A percentile compares a stretch with the other conserved stretches of the same genome.
Evolutionary conservation across 2,113 vertebrate genomes (phyloP).

Genomic region (Bagarius yarrelli): DNA sequence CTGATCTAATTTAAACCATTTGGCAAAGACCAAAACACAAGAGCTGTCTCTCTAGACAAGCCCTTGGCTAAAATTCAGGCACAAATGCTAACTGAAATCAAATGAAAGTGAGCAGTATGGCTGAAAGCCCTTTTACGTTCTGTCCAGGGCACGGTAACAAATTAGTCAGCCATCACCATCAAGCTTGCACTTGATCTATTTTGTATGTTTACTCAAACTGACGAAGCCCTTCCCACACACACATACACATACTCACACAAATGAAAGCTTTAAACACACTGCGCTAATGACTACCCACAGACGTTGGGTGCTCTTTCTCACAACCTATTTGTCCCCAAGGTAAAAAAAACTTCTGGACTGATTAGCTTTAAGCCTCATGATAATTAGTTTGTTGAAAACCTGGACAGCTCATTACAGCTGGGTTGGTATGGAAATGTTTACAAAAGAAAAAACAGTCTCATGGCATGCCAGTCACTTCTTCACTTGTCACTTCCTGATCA

Average conservation of each 20-base stretch:
- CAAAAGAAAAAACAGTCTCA: not conserved
- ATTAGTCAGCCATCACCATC: constrained; percentile 40
- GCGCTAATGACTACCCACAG: constrained; percentile 28
- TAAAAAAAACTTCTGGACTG: constrained; percentile 34
- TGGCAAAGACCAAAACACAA: constrained; percentile 46
- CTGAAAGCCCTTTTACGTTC: constrained; percentile 47
- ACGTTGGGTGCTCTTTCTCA: not conserved
- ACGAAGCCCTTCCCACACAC: not conserved
- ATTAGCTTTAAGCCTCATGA: constrained; percentile 4
- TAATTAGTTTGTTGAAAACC: constrained; percentile 36
- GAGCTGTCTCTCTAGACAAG: constrained; percentile 19
- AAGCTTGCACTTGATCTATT: constrained; percentile 47
- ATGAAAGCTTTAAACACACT: not conserved
- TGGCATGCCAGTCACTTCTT: constrained; percentile 20
- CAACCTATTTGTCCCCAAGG: constrained; percentile 30
- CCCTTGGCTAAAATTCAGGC: constrained; percentile 55
- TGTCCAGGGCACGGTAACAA: constrained; percentile 57
- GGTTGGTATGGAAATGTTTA: constrained; percentile 6
- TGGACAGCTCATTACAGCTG: constrained; percentile 5
- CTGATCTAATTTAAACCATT: constrained; percentile 66
- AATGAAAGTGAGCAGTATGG: constrained; percentile 55
- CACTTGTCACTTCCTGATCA: constrained; percentile 38
- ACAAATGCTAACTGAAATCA: constrained; percentile 65
- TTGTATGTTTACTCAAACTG: constrained; percentile 51
- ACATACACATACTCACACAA: not conserved